Percentiles rank a stretch among this genome's conserved stretches.
Conservation (phyloP, 2,888 invertebrate species). For the Athrips mouffetella region DNA sequence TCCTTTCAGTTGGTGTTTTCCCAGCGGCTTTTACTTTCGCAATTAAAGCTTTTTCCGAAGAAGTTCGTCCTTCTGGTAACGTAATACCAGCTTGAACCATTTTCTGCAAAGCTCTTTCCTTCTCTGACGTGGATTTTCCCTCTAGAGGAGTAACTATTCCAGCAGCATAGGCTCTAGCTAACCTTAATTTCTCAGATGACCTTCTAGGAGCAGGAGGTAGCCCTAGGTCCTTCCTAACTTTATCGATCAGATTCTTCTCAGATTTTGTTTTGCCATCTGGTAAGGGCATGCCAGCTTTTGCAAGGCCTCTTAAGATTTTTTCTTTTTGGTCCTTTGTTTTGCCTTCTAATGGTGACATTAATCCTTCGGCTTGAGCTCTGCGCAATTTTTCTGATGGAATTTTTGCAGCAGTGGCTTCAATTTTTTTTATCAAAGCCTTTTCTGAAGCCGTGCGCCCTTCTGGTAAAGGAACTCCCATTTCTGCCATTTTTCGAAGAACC, state of each 20-base stretch:
- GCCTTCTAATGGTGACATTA: constrained; percentile 30
- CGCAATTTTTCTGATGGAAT: constrained; percentile 21
- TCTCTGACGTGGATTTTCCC: constrained; percentile 29
- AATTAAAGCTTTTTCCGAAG: constrained; percentile 26
- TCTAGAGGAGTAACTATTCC: constrained; percentile 22
- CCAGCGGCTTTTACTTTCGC: background rate
- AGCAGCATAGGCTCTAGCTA: constrained; percentile 12
- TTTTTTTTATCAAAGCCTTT: constrained; percentile 22
- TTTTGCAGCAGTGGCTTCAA: background rate
- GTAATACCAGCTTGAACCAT: constrained; percentile 30
- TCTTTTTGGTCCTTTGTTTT: constrained; percentile 30
- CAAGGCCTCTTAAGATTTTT: constrained; percentile 23
- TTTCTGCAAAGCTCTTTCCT: constrained; percentile 30
- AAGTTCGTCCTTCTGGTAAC: constrained; percentile 28
- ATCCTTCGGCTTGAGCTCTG: constrained; percentile 30
- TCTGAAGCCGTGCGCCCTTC: constrained; percentile 29
- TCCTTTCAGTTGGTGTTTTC: constrained; percentile 24
- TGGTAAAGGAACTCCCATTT: constrained; percentile 24
- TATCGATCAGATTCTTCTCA: constrained; percentile 29
- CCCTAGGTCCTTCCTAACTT: constrained; percentile 19
- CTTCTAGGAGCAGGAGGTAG: constrained; percentile 20
- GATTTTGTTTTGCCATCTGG: constrained; percentile 35
- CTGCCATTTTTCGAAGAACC: constrained; percentile 21
- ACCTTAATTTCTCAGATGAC: constrained; percentile 22
- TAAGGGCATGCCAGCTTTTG: constrained; percentile 32